These are phyloP conservation scores for Steatocranus sp. DNA, from an alignment of 2,797 vertebrate genomes.

Conservation along the genomic window DNA sequence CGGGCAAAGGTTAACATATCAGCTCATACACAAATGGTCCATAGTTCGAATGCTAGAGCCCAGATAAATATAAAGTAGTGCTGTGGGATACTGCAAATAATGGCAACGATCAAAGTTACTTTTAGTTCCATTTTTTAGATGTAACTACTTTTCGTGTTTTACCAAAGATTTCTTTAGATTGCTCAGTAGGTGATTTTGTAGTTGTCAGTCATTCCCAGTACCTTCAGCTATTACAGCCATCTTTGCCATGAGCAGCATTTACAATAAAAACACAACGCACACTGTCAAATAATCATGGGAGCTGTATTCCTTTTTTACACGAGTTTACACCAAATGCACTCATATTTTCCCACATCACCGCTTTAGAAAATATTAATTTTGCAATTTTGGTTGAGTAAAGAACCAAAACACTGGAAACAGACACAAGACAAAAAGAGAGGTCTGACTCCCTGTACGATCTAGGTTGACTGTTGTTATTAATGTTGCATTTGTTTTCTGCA, in stretches of 20 bases:
- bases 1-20: not conserved
- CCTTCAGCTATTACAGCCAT: not conserved
- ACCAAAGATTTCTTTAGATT: not conserved
- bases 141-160: not conserved
- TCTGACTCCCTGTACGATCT: not conserved
- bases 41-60: not conserved
- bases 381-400: not conserved
- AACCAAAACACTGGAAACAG: not conserved
- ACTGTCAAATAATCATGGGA: not conserved
- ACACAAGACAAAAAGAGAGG: not conserved
- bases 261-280: not conserved
- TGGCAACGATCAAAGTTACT: not conserved
- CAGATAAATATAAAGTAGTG: not conserved
- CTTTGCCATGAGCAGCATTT: not conserved
- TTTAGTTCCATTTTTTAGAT: not conserved
- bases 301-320: not conserved
- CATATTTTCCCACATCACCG: not conserved
- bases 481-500: slow-evolving; percentile 60
- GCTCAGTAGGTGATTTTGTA: not conserved
- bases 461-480: not conserved
- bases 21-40: not conserved
- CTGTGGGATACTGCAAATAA: not conserved
- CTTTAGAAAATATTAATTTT: not conserved
- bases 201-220: not conserved
- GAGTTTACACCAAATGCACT: not conserved